A percentile compares a stretch with the other conserved stretches of the same genome.
Evolutionary conservation across 1,140 invertebrate genomes (phyloP).

Genomic region (Pseudomyrmex flavicornis): DNA sequence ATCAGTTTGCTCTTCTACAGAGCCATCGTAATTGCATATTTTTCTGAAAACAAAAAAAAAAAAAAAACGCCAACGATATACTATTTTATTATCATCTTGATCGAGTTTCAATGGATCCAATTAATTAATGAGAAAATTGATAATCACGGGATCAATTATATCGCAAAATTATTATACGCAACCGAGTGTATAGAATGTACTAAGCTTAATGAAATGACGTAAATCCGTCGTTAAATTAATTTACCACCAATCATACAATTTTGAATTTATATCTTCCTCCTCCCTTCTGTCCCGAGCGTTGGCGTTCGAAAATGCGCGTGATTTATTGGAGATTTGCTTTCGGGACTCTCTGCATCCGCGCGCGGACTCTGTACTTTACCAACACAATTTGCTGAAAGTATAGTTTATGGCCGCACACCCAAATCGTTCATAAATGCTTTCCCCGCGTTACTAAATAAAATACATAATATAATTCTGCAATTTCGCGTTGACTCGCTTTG

Average conservation of each 20-base stretch:
- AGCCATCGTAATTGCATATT: slow-evolving; percentile 25
- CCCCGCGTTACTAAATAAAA: slow-evolving; percentile 33
- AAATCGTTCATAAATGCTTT: slow-evolving; percentile 10
- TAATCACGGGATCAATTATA: slow-evolving; percentile 61
- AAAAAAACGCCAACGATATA: slow-evolving; percentile 14
- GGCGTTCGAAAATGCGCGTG: slow-evolving; percentile 50
- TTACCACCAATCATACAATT: slow-evolving; percentile 61
- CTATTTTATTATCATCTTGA: slow-evolving; percentile 55
- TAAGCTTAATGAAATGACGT: slow-evolving; percentile 62
- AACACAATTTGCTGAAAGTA: slow-evolving; percentile 33
- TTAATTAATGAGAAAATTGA: slow-evolving; percentile 63
- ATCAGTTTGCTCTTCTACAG: no score
- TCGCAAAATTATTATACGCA: slow-evolving; percentile 58
- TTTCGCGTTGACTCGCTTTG: slow-evolving; percentile 13
- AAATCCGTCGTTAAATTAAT: slow-evolving; percentile 63
- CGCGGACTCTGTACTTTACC: slow-evolving; percentile 11
- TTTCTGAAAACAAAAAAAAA: background rate
- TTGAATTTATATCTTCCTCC: slow-evolving; percentile 54
- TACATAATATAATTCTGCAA: slow-evolving; percentile 11
- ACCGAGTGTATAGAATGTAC: slow-evolving; percentile 56
- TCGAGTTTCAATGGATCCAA: slow-evolving; percentile 52
- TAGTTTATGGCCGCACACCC: slow-evolving; percentile 26
- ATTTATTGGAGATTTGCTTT: slow-evolving; percentile 60
- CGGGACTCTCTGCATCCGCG: slow-evolving; percentile 2
- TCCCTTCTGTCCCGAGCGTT: background rate